Evolutionary conservation across 37 sponge, comb jelly and placozoan species (phyloP).

Genomic region (Halichondria panicea): DNA sequence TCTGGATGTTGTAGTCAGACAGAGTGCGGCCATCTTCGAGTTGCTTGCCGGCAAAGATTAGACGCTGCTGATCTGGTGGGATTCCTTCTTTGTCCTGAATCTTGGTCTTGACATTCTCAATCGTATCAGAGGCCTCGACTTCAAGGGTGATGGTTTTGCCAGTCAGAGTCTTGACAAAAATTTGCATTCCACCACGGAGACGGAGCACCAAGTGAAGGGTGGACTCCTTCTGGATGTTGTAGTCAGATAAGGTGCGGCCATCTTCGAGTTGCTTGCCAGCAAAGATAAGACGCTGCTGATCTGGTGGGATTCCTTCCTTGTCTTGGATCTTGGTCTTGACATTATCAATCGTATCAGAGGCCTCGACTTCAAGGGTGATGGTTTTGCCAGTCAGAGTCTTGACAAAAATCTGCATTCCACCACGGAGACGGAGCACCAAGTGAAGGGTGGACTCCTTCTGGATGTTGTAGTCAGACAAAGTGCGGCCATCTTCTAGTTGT

Average conservation of each 20-base stretch:
- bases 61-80: conserved; percentile 90
- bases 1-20: conserved; percentile 92
- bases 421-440: no score
- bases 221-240: conserved; percentile 89
- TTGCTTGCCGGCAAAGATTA: conserved; percentile 56
- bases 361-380: conserved; percentile 82
- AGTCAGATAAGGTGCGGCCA: conserved; percentile 83
- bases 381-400: conserved; percentile 83
- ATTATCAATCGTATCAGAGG: conserved; percentile 74
- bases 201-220: conserved; percentile 71
- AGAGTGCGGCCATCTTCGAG: conserved; percentile 85
- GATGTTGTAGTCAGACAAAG: conserved; percentile 53
- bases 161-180: conserved; percentile 49
- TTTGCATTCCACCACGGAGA: conserved; percentile 46
- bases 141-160: conserved; percentile 88
- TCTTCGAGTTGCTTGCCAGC: conserved; percentile 87
- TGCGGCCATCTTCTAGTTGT: conserved; percentile 54
- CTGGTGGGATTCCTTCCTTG: conserved; percentile 83
- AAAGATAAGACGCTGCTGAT: conserved; percentile 83
- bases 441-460: conserved; percentile 15
- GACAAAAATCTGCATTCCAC: conserved; percentile 77
- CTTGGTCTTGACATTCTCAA: conserved; percentile 88
- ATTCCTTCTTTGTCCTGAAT: conserved; percentile 94
- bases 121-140: conserved; percentile 80
- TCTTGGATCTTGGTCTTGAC: conserved; percentile 84